Evolutionary conservation across 2,888 invertebrate genomes (phyloP), one percentile per base, ranked within the genome.

Genomic region (Coleophora deauratella): DNA sequence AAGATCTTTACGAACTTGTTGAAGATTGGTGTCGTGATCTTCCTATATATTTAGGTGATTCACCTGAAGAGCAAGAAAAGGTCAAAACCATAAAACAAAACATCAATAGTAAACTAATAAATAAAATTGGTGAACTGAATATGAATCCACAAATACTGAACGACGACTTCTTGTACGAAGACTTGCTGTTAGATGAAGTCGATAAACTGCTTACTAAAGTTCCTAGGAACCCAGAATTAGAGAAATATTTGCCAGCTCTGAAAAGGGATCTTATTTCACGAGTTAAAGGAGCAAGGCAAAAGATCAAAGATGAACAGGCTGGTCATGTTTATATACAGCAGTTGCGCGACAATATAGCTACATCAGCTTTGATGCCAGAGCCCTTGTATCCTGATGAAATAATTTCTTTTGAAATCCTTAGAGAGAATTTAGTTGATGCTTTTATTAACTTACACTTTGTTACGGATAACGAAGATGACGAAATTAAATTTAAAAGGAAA

Each of bases 351-450:
- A 50, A 56, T 3, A 54, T 75, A 40, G 55, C 64, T n/a, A 60
- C 55, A 12, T 57, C 58, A n/a, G 46, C 73, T 27, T 64, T 68
- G n/a, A 40, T 51, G 10, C 43, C 47, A n/a, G 41, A 43, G 7
- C 43, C 48, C 21, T 30, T 60, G 2, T 38, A 61, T 6, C 11
- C n/a, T 6, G 68, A 69, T 9, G 67, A 68, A 44, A 44, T 55
- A 41, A 59, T 54, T 11, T 53, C 54, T 13, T 63, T 77, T 41
- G 68, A 76, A 46, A 37, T 58, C 4, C 46, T 77, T 1, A 75
- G 71, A 58, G 70, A 75, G 30, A 59, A 59, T 41, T 38, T 79
- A 33, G 69, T 66, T 10, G 73, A 79, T 38, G 71, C 74, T 10
- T 79, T 67, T 46, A 62, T 79, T 9, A 66, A 66, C 40, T 53